Base-by-base conservation (phyloP, 2,888 invertebrate genomes). In the Pyrrhia umbra region DNA sequence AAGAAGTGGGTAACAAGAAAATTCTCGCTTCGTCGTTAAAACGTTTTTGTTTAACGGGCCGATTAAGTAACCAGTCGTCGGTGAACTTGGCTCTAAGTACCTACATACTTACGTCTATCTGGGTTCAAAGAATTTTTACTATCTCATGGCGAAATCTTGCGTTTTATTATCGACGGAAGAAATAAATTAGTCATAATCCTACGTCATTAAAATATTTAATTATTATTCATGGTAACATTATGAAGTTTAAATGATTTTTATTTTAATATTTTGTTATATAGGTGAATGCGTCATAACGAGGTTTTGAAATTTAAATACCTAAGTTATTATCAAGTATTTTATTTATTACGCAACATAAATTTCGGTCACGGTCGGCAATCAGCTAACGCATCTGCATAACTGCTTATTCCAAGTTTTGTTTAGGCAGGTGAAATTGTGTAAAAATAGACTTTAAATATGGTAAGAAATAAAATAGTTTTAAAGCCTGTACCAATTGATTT, bases 311-410 rank as follows among this genome's bases (percentile, higher is more conserved):
- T 34, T n/a, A n/a, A 34, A 34, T 34, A 34, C 13, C n/a, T 34
- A 34, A n/a, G n/a, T n/a, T 34, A n/a, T 34, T 34, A n/a, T n/a
- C n/a, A 34, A 52, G 43, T 59, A 51, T 16, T 34, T 64, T 57
- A 18, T 2, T 69, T 13, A 63, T 75, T 70, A 75, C 46, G 58
- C 76, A 75, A 71, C 18, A 37, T 13, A 27, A 52, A 76, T 55
- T 52, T 37, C 66, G 76, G 72, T 76, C 72, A 72, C n/a, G 72
- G 76, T 52, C 72, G 51, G 5, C n/a, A 21, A 30, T 2, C 20
- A 42, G 13, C 34, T 5, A 34, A 42, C 18, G n/a, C n/a, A 42
- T 1, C 13, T 13, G 20, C 20, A 3, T 40, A n/a, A n/a, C 8
- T 40, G 10, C 16, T 5, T 40, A 18, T 16, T 10, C 16, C 2